A percentile compares a stretch with the other conserved stretches of the same genome.
phyloP scores from a whole-genome alignment of 2,113 vertebrate genomes.

The Daphoenositta chrysoptera region DNA sequence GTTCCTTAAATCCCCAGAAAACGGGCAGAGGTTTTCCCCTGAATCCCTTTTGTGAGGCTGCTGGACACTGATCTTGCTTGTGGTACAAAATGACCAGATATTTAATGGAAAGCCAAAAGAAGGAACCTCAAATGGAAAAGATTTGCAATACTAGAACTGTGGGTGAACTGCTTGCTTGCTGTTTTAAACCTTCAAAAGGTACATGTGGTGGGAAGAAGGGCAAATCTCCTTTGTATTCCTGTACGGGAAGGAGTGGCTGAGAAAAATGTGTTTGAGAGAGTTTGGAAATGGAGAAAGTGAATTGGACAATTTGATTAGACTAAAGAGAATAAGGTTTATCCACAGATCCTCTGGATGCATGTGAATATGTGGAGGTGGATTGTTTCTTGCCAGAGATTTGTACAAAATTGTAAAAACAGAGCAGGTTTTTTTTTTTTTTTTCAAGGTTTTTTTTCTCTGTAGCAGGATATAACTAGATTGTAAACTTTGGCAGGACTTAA shows the following conservation, averaged over 20 bases:
- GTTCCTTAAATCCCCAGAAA: not conserved
- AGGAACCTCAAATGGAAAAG: not conserved
- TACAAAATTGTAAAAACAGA: not conserved
- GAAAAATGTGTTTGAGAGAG: not conserved
- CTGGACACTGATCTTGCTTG: not conserved
- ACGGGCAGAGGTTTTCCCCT: not conserved
- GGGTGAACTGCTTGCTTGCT: not conserved
- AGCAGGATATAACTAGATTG: conserved; percentile 26
- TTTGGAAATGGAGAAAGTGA: not conserved
- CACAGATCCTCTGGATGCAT: not conserved
- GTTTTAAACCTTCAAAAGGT: not conserved
- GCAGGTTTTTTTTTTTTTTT: not conserved
- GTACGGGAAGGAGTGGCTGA: not conserved
- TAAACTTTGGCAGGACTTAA: conserved; percentile 58
- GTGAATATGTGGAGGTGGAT: not conserved
- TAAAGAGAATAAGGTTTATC: not conserved
- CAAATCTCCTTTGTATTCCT: not conserved
- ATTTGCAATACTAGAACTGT: not conserved
- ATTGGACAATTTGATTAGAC: not conserved
- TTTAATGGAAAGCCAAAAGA: not conserved
- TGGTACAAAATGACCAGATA: not conserved
- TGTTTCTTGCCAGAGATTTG: conserved; percentile 18
- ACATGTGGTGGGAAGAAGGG: not conserved
- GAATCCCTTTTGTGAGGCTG: not conserved
- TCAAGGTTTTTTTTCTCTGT: not conserved